Conservation (phyloP, 1,140 invertebrate genomes). For the Cepaea nemoralis region DNA sequence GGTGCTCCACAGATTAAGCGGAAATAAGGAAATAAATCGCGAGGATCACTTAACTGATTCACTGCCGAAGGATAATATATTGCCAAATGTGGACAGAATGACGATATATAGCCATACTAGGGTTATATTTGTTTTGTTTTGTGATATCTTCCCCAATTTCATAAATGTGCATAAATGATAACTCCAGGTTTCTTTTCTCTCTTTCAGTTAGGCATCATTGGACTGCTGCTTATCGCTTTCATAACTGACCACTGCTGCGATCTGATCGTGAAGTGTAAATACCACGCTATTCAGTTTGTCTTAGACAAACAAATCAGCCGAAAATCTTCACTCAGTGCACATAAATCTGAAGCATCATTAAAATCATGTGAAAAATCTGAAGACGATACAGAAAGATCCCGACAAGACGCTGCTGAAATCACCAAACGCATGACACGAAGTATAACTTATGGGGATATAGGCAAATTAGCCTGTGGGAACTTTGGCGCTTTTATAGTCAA, state of each 20-base stretch:
- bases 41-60: no score
- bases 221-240: constrained; percentile 60
- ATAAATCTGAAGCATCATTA: constrained; percentile 6
- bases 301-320: constrained; percentile 34
- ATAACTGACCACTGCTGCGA: constrained; percentile 69
- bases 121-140: no score
- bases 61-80: no score
- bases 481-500: constrained; percentile 62
- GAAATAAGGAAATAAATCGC: no score
- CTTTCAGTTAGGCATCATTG: constrained; percentile 62
- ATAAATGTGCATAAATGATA: no score
- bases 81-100: no score
- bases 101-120: no score
- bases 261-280: constrained; percentile 68
- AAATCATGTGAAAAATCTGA: background rate
- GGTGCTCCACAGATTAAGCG: no score
- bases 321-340: background rate
- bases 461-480: constrained; percentile 58
- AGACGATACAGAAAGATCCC: constrained; percentile 19
- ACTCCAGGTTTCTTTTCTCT: constrained; percentile 33
- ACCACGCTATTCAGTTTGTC: constrained; percentile 55
- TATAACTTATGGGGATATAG: constrained; percentile 68
- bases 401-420: constrained; percentile 31
- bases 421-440: constrained; percentile 43
- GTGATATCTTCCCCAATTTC: no score